Percentiles rank a stretch among this genome's conserved stretches.
Evolutionary conservation across 2,888 invertebrate species (phyloP).

Genomic region (Periphyllus acericola): DNA sequence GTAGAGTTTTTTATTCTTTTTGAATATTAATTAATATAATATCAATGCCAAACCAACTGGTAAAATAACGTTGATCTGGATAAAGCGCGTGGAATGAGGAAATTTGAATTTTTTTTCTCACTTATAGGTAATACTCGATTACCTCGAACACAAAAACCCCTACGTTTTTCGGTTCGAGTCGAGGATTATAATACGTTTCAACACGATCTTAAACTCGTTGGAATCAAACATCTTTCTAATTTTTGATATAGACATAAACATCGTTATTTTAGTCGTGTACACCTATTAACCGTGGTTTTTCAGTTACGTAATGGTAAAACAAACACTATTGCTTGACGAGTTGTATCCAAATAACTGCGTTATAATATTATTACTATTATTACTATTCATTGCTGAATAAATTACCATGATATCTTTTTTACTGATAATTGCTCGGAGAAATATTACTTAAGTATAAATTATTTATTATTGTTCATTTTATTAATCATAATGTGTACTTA

Average conservation of each 20-base stretch:
- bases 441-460: neutral
- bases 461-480: neutral
- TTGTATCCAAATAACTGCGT: neutral
- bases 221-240: neutral
- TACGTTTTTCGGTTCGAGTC: slow-evolving; percentile 3
- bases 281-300: neutral
- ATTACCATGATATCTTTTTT: neutral
- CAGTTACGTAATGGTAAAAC: neutral
- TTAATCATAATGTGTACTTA: neutral
- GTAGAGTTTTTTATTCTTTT: neutral
- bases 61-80: slow-evolving; percentile 15
- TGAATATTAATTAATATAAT: neutral
- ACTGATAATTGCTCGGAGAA: neutral
- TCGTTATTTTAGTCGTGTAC: neutral
- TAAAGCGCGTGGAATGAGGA: slow-evolving; percentile 35
- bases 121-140: slow-evolving; percentile 6
- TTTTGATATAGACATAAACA: neutral
- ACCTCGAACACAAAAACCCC: slow-evolving; percentile 37
- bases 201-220: neutral
- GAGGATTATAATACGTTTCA: slow-evolving; percentile 7
- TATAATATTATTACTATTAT: no score
- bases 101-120: slow-evolving; percentile 8
- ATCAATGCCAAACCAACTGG: slow-evolving; percentile 26
- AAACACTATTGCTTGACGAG: neutral
- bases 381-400: no score